Percentiles rank a stretch among this genome's conserved stretches.
Conservation (phyloP, 2,888 invertebrate genomes). For the Harpalus rubripes region DNA sequence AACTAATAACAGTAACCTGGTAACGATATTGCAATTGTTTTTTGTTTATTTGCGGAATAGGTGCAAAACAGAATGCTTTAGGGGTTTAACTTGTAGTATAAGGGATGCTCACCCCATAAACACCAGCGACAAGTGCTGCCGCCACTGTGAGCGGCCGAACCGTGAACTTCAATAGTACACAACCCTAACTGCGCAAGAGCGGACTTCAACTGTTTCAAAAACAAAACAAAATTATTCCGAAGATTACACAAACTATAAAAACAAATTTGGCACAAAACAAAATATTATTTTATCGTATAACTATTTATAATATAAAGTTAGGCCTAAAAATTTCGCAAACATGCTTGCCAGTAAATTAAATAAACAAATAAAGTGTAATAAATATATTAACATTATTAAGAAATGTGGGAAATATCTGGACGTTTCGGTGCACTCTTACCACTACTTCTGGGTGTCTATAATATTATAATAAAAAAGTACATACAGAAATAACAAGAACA, state of each 20-base stretch:
- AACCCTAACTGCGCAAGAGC: slow-evolving; percentile 21
- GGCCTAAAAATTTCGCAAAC: too few relatives aligned
- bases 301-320: too few relatives aligned
- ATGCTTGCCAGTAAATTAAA: too few relatives aligned
- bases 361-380: too few relatives aligned
- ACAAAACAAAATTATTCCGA: not conserved
- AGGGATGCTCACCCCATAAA: slow-evolving; percentile 47
- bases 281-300: too few relatives aligned
- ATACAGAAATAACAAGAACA: too few relatives aligned
- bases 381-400: too few relatives aligned
- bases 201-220: not conserved
- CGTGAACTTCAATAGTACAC: slow-evolving; percentile 59
- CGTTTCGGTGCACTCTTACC: too few relatives aligned
- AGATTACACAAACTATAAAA: not conserved
- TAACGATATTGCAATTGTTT: slow-evolving; percentile 42
- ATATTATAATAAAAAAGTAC: too few relatives aligned
- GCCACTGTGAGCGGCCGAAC: slow-evolving; percentile 40
- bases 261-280: too few relatives aligned
- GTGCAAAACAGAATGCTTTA: slow-evolving; percentile 41
- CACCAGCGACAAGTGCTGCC: slow-evolving; percentile 64
- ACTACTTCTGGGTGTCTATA: too few relatives aligned
- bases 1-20: slow-evolving; percentile 37
- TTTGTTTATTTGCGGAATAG: slow-evolving; percentile 40
- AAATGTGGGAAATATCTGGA: too few relatives aligned
- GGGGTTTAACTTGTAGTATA: not conserved